phyloP scores from a whole-genome alignment of 2,888 invertebrate genomes.

The Sclerodermus sp. region DNA sequence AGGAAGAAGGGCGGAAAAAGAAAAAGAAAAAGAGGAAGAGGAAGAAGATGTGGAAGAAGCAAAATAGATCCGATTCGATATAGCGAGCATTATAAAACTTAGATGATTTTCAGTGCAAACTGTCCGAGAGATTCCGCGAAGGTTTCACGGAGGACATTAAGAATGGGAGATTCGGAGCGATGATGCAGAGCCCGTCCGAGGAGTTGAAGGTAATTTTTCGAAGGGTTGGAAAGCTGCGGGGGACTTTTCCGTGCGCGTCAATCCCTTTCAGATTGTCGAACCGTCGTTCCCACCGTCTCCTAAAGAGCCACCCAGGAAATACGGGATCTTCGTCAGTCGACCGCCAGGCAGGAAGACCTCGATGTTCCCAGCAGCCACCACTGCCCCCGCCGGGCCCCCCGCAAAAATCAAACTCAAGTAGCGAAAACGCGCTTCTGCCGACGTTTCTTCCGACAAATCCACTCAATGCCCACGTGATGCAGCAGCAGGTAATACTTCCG shows the following conservation, averaged over 20 bases:
- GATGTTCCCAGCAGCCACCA: constrained; percentile 3
- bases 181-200: constrained; percentile 15
- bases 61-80: neutral
- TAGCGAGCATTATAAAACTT: constrained; percentile 34
- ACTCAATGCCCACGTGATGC: constrained; percentile 8
- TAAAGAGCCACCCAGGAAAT: constrained; percentile 47
- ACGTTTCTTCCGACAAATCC: constrained; percentile 38
- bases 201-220: constrained; percentile 20
- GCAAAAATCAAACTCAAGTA: constrained; percentile 47
- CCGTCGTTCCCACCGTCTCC: constrained; percentile 48
- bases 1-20: too few relatives aligned
- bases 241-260: too few relatives aligned
- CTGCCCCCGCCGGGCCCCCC: constrained; percentile 19
- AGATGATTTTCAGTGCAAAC: constrained; percentile 45
- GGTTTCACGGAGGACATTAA: constrained; percentile 15
- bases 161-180: constrained; percentile 15
- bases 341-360: constrained; percentile 37
- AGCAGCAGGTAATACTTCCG: neutral
- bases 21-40: too few relatives aligned
- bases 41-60: too few relatives aligned
- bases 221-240: too few relatives aligned
- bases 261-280: constrained; percentile 40
- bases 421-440: constrained; percentile 32
- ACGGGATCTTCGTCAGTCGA: constrained; percentile 49
- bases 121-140: constrained; percentile 21